Conservation (phyloP, 2,113 vertebrate genomes). For the Scomber colias region DNA sequence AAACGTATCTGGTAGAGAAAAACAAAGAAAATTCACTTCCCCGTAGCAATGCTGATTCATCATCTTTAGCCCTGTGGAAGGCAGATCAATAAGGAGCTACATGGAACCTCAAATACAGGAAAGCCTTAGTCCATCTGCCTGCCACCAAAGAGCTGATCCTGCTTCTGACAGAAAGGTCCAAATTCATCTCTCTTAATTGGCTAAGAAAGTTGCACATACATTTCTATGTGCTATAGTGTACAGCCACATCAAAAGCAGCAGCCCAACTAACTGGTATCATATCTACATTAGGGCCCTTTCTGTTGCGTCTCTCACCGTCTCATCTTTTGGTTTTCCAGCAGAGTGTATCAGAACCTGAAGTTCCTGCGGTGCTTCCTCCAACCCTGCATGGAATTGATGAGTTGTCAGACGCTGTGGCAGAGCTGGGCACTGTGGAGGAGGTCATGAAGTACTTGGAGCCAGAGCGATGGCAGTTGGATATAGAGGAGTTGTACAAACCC, state of each 20-base stretch:
- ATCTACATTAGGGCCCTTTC: background rate
- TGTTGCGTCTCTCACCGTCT: background rate
- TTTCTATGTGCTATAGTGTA: background rate
- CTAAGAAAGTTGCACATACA: too few relatives aligned
- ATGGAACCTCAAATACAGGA: too few relatives aligned
- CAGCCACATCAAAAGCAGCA: background rate
- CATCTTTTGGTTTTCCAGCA: constrained; percentile 67
- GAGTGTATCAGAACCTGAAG: constrained; percentile 82
- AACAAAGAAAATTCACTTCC: background rate
- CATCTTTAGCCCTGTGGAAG: too few relatives aligned
- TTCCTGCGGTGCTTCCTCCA: constrained; percentile 80
- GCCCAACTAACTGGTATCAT: background rate
- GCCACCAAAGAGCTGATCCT: too few relatives aligned
- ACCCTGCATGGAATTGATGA: constrained; percentile 88
- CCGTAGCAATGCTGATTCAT: too few relatives aligned
- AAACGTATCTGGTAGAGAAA: background rate
- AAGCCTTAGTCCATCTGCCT: too few relatives aligned
- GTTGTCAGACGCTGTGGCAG: constrained; percentile 88
- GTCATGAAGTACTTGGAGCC: constrained; percentile 98
- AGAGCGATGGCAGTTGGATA: constrained; percentile 95
- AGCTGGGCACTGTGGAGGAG: constrained; percentile 93
- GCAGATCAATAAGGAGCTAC: too few relatives aligned
- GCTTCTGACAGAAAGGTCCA: too few relatives aligned
- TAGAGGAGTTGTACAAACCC: constrained; percentile 95
- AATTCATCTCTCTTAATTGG: too few relatives aligned